Base-by-base conservation (phyloP, 1,140 invertebrate genomes). In the Drepana arcuata region DNA sequence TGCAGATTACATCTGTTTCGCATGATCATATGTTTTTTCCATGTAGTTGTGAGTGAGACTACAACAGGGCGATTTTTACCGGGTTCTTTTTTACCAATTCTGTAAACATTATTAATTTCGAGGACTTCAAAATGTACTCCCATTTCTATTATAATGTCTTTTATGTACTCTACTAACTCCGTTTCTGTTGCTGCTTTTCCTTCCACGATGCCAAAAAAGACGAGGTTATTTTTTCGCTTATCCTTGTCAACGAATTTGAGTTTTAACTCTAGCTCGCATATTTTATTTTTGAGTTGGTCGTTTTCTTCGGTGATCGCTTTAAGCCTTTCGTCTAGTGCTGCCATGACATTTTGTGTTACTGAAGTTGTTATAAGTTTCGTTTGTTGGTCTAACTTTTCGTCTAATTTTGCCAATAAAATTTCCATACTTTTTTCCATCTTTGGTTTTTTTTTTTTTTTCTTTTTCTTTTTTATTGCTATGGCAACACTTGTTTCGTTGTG, bases 331-430 rank as follows among this genome's bases (percentile, higher is more conserved):
- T 49, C 47, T 14, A 49, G 41, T 16, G 9, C 18, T 3, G 38
- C 31, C 41, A 54, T 42, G 31, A 54, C 46, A 32, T 16, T 54
- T 11, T 49, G 45, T 12, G 51, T 49, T 7, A 54, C 13, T 36
- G 46, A 43, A 10, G 39, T 35, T 21, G 16, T 46, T 9, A 54
- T 2, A 18, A 34, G 27, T 9, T 4, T 14, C n/a, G 32, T 32
- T 26, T 49, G 50, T 4, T 42, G n/a, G n/a, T n/a, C n/a, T n/a
- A n/a, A n/a, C n/a, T n/a, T n/a, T n/a, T n/a, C n/a, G n/a, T n/a
- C n/a, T n/a, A n/a, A n/a, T n/a, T n/a, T n/a, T n/a, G n/a, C n/a
- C n/a, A n/a, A n/a, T n/a, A n/a, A n/a, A n/a, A n/a, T n/a, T n/a
- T n/a, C n/a, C n/a, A n/a, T n/a, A n/a, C n/a, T n/a, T n/a, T n/a